phyloP scores from a whole-genome alignment of 2,888 invertebrate genomes.

The Busseola fusca region DNA sequence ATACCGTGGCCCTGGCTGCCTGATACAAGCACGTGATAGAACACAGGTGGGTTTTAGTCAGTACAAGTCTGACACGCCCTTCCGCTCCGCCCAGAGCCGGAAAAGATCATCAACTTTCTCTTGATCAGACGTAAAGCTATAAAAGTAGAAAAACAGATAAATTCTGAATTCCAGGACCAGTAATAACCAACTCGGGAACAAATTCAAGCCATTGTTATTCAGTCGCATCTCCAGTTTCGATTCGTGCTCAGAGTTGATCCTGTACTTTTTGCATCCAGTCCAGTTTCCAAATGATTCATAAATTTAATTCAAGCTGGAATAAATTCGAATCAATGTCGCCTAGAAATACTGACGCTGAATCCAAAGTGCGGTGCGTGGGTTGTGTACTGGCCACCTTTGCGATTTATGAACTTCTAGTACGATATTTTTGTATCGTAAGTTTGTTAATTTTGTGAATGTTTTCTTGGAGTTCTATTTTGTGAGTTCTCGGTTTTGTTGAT shows the following conservation, averaged over 20 bases:
- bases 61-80: too few relatives aligned
- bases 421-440: constrained; percentile 30
- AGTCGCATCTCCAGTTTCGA: constrained; percentile 21
- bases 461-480: not conserved
- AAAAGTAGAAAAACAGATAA: constrained; percentile 6
- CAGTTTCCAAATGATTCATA: constrained; percentile 55
- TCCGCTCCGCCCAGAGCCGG: too few relatives aligned
- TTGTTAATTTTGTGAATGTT: constrained; percentile 24
- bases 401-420: constrained; percentile 35
- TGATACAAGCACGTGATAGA: too few relatives aligned
- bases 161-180: not conserved
- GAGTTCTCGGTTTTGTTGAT: not conserved
- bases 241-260: constrained; percentile 33
- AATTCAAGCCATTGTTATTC: constrained; percentile 23
- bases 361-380: constrained; percentile 48
- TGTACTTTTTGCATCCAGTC: constrained; percentile 39
- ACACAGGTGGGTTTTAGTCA: too few relatives aligned
- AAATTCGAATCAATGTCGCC: constrained; percentile 58
- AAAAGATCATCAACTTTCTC: too few relatives aligned
- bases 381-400: not conserved
- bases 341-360: constrained; percentile 52
- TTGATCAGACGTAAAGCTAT: not conserved
- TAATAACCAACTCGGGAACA: constrained; percentile 15
- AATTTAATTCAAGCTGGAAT: constrained; percentile 47
- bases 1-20: too few relatives aligned